Percentiles rank a stretch among this genome's conserved stretches.
These are phyloP conservation scores for Zeugodacus cucurbitae DNA, from an alignment of 1,140 invertebrate genomes.

Conservation along the genomic window DNA sequence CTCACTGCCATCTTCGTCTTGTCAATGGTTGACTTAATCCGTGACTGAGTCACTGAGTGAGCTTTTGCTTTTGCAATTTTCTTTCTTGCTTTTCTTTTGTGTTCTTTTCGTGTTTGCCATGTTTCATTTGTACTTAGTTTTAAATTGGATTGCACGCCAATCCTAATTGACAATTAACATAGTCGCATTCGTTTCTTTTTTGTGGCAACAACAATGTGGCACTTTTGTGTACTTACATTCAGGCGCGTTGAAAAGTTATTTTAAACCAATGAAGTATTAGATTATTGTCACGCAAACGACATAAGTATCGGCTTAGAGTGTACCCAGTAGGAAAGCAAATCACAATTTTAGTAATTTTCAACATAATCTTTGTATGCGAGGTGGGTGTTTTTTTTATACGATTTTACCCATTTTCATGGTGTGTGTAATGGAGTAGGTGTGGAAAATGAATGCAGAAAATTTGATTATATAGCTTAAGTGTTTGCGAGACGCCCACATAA, in stretches of 20 bases:
- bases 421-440: too few relatives aligned
- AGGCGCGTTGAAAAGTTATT: background rate
- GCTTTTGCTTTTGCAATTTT: conserved; percentile 2
- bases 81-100: background rate
- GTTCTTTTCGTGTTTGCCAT: background rate
- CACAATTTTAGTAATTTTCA: too few relatives aligned
- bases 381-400: too few relatives aligned
- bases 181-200: conserved; percentile 19
- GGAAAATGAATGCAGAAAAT: too few relatives aligned
- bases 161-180: conserved; percentile 37
- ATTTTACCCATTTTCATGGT: too few relatives aligned
- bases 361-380: too few relatives aligned
- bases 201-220: background rate
- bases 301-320: background rate
- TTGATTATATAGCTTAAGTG: too few relatives aligned
- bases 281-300: background rate
- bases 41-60: conserved; percentile 7
- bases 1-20: conserved; percentile 14
- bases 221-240: background rate
- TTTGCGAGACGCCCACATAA: too few relatives aligned
- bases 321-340: background rate
- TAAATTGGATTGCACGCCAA: conserved; percentile 35
- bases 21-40: conserved; percentile 25
- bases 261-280: background rate
- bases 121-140: conserved; percentile 1